Conservation (phyloP, 2,888 invertebrate genomes). For the Ecdyonurus torrentis region DNA sequence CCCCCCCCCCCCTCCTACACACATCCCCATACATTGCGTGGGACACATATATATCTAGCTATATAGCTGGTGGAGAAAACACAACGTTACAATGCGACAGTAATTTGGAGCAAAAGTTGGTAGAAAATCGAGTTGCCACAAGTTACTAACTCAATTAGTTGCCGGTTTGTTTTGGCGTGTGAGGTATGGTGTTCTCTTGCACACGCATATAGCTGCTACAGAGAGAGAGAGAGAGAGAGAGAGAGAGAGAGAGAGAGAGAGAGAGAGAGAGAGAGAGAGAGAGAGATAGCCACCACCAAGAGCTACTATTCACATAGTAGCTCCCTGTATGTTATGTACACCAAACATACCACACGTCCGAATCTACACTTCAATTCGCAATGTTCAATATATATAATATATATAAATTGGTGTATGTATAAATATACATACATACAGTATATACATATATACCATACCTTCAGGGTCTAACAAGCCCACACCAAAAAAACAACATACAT, state of each 20-base stretch:
- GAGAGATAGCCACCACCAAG: neutral
- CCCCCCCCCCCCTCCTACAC: neutral
- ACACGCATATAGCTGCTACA: neutral
- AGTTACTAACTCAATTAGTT: slow-evolving; percentile 3
- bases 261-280: no score
- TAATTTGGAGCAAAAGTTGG: slow-evolving; percentile 3
- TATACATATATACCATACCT: neutral
- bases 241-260: no score
- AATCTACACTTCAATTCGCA: no score
- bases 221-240: no score
- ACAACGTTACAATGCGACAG: slow-evolving; percentile 2
- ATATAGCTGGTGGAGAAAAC: no score
- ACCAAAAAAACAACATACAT: no score
- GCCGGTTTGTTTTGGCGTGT: slow-evolving; percentile 2
- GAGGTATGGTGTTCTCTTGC: neutral
- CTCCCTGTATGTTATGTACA: neutral
- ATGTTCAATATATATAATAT: neutral
- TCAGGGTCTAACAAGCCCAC: no score
- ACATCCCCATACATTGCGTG: neutral
- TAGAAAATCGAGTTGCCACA: slow-evolving; percentile 3
- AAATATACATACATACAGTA: neutral
- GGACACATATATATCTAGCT: neutral
- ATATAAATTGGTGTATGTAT: neutral
- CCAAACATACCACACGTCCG: neutral
- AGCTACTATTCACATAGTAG: neutral